These are phyloP conservation scores for Drosophila longiperda DNA, from an alignment of 2,888 invertebrate genomes.

Conservation along the genomic window DNA sequence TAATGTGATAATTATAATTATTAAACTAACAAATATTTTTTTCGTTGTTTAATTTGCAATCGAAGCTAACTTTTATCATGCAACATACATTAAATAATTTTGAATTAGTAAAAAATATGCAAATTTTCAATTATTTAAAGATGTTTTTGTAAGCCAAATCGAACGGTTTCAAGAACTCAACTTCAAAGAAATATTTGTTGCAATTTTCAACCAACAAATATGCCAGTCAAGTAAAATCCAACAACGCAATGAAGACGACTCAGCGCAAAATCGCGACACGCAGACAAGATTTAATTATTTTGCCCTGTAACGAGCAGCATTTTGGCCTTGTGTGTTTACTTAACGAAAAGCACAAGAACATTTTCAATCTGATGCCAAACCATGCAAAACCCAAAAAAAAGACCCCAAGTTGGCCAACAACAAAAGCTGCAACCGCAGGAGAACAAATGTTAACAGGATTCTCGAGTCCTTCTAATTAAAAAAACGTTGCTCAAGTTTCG, in stretches of 20 bases:
- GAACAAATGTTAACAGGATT: conserved; percentile 25
- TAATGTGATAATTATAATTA: not conserved
- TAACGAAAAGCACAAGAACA: not conserved
- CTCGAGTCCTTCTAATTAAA: conserved; percentile 43
- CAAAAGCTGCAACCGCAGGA: conserved; percentile 26
- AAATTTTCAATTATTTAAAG: conserved; percentile 1
- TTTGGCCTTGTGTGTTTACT: not conserved
- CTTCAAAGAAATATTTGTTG: not conserved
- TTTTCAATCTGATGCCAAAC: conserved; percentile 17
- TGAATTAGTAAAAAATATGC: not conserved
- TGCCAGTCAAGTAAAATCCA: not conserved
- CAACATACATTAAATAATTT: not conserved
- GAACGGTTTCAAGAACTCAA: not conserved
- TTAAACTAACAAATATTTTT: too few relatives aligned
- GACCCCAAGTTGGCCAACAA: conserved; percentile 4
- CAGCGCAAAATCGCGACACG: not conserved
- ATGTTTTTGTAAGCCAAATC: not conserved
- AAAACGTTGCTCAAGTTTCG: conserved; percentile 21
- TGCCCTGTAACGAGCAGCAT: not conserved
- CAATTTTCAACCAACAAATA: not conserved
- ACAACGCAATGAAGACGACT: not conserved
- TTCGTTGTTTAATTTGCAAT: not conserved
- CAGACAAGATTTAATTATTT: not conserved
- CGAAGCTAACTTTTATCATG: not conserved
- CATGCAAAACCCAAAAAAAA: not conserved